Conservation (phyloP, 2,888 invertebrate species). For the Ariolimax columbianus region DNA sequence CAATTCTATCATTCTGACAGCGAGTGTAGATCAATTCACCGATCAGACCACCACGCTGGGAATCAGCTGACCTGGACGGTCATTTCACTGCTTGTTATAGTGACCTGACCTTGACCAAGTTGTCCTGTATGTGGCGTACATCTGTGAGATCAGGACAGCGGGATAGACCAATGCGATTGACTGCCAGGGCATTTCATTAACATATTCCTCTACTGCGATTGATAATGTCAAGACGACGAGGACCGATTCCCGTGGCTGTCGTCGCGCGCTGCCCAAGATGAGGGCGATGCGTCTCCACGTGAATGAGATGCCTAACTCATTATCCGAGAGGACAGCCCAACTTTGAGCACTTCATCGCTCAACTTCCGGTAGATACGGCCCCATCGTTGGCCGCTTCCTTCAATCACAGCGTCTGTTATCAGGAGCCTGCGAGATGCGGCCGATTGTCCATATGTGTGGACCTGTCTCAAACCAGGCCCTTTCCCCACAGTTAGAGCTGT, state of each 20-base stretch:
- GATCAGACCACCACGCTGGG: no score
- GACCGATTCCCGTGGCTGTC: background rate
- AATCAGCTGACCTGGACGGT: no score
- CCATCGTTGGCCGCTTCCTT: background rate
- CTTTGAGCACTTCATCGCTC: background rate
- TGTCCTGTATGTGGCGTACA: background rate
- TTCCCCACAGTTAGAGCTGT: background rate
- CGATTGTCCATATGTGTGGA: background rate
- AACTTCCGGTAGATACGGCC: background rate
- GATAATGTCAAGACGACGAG: conserved; percentile 22
- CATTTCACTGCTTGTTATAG: no score
- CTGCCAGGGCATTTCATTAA: conserved; percentile 17
- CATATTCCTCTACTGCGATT: background rate
- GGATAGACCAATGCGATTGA: conserved; percentile 2
- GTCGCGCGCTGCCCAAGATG: background rate
- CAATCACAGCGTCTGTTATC: background rate
- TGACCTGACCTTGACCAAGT: background rate
- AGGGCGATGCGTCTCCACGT: background rate
- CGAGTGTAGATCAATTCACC: no score
- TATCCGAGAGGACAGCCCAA: background rate
- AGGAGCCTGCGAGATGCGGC: background rate
- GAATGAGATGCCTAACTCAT: background rate
- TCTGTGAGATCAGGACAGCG: background rate
- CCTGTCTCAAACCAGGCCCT: background rate
- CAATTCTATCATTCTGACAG: no score